Base-by-base conservation (phyloP, 2,797 vertebrate genomes). In the Lagocephalus sceleratus region DNA sequence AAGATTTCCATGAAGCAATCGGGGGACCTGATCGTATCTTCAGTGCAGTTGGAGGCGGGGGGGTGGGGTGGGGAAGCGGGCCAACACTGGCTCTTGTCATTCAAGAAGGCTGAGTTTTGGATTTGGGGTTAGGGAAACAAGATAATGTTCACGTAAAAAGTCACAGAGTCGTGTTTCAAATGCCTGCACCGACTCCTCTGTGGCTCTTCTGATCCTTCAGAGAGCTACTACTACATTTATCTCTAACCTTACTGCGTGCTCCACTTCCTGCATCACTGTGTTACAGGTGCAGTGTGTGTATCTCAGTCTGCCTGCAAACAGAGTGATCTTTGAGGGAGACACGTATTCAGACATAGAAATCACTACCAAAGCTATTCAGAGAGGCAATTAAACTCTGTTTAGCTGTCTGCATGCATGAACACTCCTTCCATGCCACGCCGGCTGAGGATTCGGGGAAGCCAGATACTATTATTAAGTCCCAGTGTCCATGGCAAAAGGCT, bases 371-470 rank as follows among this genome's bases (percentile, higher is more conserved):
- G 81, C 82, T 88, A 88, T 85, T 87, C 67, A 25, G 73, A 86
- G 85, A 73, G 67, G 84, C 84, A 87, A 89, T 88, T 89, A 86
- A 86, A 89, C 84, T 83, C 63, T 77, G 79, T 87, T 88, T 83
- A 86, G 78, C 84, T 77, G 67, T 64, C 75, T 58, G 77, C 78
- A 78, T 78, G 77, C 72, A 79, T 75, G 66, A 77, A 76, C 16
- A 62, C 71, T 53, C 73, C 76, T 66, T 66, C 66, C 82, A 73
- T 73, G 76, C 69, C 68, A 78, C 63, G 66, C 68, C 58, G 76
- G 81, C 65, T 75, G 66, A 84, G 60, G 72, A 83, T 79, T 70
- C 66, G 59, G 43, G 49, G 51, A 83, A 81, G 73, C 75, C 82
- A 78, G 62, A 81, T 76, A 60, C 85, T 86, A 88, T 86, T 86